phyloP scores from a whole-genome alignment of 92 coral and sea anemone species.

The Galaxea fascicularis region DNA sequence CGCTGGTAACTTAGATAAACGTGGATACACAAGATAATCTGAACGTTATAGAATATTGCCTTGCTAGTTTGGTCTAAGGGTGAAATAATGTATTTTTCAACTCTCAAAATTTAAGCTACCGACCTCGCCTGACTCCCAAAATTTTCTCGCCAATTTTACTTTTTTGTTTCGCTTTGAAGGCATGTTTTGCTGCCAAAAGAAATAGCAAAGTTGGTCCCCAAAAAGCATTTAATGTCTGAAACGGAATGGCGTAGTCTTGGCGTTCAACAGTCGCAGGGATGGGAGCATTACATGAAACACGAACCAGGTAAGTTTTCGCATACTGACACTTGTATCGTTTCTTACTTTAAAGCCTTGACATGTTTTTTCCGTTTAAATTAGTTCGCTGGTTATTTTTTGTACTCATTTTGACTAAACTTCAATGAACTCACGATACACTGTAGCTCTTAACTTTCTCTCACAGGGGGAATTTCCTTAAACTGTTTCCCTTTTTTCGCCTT shows the following conservation, averaged over 20 bases:
- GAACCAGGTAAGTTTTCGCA: slow-evolving; percentile 76
- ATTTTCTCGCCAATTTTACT: background rate
- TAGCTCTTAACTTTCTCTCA: too few species aligned
- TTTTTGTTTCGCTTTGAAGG: slow-evolving; percentile 33
- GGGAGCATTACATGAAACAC: slow-evolving; percentile 93
- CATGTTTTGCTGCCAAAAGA: slow-evolving; percentile 93
- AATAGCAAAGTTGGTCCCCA: slow-evolving; percentile 83
- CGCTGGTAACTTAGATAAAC: background rate
- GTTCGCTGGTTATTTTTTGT: too few species aligned
- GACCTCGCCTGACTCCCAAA: background rate
- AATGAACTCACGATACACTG: too few species aligned
- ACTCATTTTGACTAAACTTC: too few species aligned
- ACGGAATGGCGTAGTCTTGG: slow-evolving; percentile 92
- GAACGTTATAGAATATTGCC: too few species aligned
- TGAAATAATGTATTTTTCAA: too few species aligned
- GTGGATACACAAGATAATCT: too few species aligned
- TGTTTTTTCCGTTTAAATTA: too few species aligned
- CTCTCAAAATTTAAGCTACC: background rate
- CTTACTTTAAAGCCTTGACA: too few species aligned
- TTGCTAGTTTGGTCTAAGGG: too few species aligned
- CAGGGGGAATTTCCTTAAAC: too few species aligned
- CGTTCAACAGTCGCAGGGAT: slow-evolving; percentile 93
- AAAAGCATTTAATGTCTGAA: slow-evolving; percentile 82
- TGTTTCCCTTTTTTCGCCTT: too few species aligned
- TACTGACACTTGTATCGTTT: background rate